phyloP scores from a whole-genome alignment of 2,797 vertebrate genomes.

The Semotilus atromaculatus region DNA sequence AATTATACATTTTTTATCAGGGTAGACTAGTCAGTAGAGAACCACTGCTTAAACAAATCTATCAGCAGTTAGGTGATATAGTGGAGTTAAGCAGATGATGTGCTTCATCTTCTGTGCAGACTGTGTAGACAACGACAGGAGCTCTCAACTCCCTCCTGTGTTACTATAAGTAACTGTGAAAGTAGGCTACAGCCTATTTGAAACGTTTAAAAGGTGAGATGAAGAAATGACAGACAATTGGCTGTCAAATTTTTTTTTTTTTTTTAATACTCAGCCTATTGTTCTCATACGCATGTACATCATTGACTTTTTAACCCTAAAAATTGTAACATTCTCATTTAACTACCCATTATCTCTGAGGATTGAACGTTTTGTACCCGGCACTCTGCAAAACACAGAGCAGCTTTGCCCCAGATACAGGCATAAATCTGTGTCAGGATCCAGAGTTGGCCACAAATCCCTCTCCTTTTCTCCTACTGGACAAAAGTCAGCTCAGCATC shows the following conservation, averaged over 20 bases:
- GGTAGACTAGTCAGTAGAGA: not conserved
- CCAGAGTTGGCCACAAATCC: constrained; percentile 71
- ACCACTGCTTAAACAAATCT: not conserved
- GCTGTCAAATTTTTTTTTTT: no score
- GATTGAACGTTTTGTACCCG: constrained; percentile 44
- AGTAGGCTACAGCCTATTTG: constrained; percentile 45
- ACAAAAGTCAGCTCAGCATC: constrained; percentile 71
- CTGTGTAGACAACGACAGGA: constrained; percentile 19
- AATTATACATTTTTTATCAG: no score
- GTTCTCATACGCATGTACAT: not conserved
- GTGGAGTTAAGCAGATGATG: constrained; percentile 5
- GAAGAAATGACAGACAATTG: constrained; percentile 1
- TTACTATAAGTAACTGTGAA: constrained; percentile 45
- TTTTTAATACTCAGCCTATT: not conserved
- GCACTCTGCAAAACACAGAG: constrained; percentile 54
- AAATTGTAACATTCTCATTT: constrained; percentile 11
- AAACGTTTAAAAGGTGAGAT: constrained; percentile 21
- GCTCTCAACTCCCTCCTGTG: constrained; percentile 33
- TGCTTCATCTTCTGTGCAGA: not conserved
- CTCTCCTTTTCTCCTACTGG: constrained; percentile 60
- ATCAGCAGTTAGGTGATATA: not conserved
- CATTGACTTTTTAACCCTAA: constrained; percentile 18
- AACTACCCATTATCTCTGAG: constrained; percentile 17
- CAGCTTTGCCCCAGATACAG: constrained; percentile 63
- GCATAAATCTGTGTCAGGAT: constrained; percentile 60